A percentile compares a stretch with the other conserved stretches of the same genome.
phyloP scores from a whole-genome alignment of 1,140 invertebrate genomes.

The Lucilia cuprina region DNA sequence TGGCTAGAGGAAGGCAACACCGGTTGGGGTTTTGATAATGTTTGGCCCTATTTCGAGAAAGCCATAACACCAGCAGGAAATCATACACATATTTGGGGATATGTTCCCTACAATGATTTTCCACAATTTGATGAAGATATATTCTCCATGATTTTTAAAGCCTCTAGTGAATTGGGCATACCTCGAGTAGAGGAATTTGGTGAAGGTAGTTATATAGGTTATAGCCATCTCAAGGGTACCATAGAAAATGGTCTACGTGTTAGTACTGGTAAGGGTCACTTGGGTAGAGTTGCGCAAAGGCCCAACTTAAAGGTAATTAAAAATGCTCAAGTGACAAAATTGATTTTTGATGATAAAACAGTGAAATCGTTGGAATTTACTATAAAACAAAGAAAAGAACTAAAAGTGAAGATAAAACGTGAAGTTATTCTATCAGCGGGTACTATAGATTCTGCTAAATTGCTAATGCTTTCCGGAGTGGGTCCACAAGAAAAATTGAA shows the following conservation, averaged over 20 bases:
- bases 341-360: constrained; percentile 68
- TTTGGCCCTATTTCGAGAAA: constrained; percentile 72
- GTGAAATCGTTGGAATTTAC: constrained; percentile 72
- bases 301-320: constrained; percentile 77
- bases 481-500: constrained; percentile 64
- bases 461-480: constrained; percentile 67
- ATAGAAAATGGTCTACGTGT: constrained; percentile 64
- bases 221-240: constrained; percentile 56
- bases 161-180: constrained; percentile 51
- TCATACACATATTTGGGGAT: constrained; percentile 50
- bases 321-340: constrained; percentile 70
- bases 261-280: constrained; percentile 66
- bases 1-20: constrained; percentile 77
- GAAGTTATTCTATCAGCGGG: constrained; percentile 69
- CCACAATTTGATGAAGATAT: constrained; percentile 40
- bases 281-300: constrained; percentile 62
- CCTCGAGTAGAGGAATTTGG: constrained; percentile 64
- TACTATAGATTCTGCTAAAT: constrained; percentile 65
- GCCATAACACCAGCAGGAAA: constrained; percentile 36
- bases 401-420: constrained; percentile 57
- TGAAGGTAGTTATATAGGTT: constrained; percentile 62
- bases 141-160: constrained; percentile 54
- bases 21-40: constrained; percentile 79
- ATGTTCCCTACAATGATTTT: constrained; percentile 66
- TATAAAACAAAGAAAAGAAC: constrained; percentile 57